Evolutionary conservation across 2,797 vertebrate genomes (phyloP).

Genomic region (Chiroxiphia lanceolata): DNA sequence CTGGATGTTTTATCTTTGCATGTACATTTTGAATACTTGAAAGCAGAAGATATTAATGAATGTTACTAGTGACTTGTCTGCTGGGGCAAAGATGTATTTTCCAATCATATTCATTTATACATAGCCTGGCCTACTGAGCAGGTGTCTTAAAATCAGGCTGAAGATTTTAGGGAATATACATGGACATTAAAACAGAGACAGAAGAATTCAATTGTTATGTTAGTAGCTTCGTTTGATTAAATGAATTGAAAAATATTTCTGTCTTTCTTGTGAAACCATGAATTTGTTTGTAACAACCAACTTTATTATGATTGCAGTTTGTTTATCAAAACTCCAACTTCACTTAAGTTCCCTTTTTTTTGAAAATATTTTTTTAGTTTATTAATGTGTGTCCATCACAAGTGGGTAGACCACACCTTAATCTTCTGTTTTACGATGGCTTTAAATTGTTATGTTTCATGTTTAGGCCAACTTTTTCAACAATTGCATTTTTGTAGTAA

Average conservation of each 20-base stretch:
- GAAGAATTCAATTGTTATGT: background rate
- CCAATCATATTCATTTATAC: background rate
- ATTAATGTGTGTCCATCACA: background rate
- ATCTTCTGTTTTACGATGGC: background rate
- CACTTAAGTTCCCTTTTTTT: background rate
- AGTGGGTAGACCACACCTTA: background rate
- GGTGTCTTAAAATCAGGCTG: background rate
- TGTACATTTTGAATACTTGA: background rate
- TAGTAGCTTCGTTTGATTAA: background rate
- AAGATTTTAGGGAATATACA: background rate
- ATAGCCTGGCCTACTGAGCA: background rate
- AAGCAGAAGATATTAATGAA: background rate
- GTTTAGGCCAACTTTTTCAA: background rate
- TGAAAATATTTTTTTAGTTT: background rate
- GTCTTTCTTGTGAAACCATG: background rate
- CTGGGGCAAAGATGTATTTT: background rate
- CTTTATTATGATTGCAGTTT: background rate
- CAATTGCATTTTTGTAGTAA: background rate
- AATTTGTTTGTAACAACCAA: background rate
- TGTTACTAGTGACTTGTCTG: background rate
- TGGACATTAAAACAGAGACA: background rate
- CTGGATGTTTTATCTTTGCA: background rate
- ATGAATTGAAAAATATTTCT: background rate
- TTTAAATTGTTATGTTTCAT: background rate
- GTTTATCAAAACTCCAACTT: background rate